Evolutionary conservation across 2,113 vertebrate genomes (phyloP).

Genomic region (Nasalis larvatus): DNA sequence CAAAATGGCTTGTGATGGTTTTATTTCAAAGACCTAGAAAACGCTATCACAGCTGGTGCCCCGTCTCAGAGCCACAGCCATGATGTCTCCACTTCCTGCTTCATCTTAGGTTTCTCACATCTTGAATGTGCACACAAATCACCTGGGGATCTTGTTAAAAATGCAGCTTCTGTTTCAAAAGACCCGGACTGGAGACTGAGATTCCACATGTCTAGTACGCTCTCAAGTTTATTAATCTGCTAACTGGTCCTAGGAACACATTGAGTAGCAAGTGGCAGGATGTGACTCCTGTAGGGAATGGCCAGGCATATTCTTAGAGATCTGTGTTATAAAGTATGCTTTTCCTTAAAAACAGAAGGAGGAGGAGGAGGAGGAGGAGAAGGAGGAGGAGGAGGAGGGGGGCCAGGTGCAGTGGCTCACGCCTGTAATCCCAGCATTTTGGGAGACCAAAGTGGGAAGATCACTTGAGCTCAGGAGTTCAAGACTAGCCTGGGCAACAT

Average conservation of each 20-base stretch:
- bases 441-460: no score
- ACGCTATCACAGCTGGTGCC: not conserved
- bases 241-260: not conserved
- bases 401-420: no score
- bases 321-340: not conserved
- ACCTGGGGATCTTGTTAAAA: not conserved
- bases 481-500: no score
- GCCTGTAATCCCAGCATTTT: no score
- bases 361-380: fast-evolving
- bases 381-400: fast-evolving
- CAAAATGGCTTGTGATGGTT: not conserved
- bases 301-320: not conserved
- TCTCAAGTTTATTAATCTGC: not conserved
- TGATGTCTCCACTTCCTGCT: not conserved
- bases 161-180: not conserved
- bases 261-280: not conserved
- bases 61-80: not conserved
- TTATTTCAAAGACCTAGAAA: not conserved
- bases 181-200: not conserved
- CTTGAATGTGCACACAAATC: not conserved
- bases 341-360: not conserved
- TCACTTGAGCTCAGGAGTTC: no score
- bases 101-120: not conserved
- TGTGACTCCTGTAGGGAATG: not conserved
- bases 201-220: not conserved